phyloP scores from a whole-genome alignment of 2,797 vertebrate species.

The Sebastes trivittatus region DNA sequence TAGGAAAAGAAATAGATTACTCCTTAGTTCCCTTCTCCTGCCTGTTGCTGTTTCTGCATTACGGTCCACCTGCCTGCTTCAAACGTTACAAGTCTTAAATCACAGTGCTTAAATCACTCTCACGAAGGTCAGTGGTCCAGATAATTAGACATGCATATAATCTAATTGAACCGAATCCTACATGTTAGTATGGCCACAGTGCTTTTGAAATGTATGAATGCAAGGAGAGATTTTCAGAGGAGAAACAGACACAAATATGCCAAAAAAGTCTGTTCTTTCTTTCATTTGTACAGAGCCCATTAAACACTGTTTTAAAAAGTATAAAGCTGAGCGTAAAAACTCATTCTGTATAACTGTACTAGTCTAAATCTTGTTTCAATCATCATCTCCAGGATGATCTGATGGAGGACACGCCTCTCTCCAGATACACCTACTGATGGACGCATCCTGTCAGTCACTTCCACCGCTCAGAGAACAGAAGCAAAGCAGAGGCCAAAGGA shows the following conservation, averaged over 20 bases:
- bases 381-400: slow-evolving; percentile 84
- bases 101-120: neutral
- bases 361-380: neutral
- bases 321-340: neutral
- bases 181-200: too few relatives aligned
- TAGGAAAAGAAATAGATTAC: too few relatives aligned
- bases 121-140: neutral
- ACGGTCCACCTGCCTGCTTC: neutral
- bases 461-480: slow-evolving; percentile 18
- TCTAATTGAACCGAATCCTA: neutral
- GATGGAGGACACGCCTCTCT: slow-evolving; percentile 91
- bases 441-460: neutral
- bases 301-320: neutral
- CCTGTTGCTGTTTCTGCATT: too few relatives aligned
- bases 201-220: neutral
- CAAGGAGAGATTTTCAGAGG: neutral
- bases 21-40: too few relatives aligned
- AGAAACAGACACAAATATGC: neutral
- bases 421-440: slow-evolving; percentile 86
- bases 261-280: neutral
- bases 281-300: neutral
- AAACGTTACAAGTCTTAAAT: neutral
- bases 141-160: neutral
- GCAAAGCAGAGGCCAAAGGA: slow-evolving; percentile 24
- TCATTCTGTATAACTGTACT: neutral